Evolutionary conservation across 2,797 vertebrate species (phyloP), one percentile per base, ranked within the genome.

Genomic region (Enteromius unitaeniatus): DNA sequence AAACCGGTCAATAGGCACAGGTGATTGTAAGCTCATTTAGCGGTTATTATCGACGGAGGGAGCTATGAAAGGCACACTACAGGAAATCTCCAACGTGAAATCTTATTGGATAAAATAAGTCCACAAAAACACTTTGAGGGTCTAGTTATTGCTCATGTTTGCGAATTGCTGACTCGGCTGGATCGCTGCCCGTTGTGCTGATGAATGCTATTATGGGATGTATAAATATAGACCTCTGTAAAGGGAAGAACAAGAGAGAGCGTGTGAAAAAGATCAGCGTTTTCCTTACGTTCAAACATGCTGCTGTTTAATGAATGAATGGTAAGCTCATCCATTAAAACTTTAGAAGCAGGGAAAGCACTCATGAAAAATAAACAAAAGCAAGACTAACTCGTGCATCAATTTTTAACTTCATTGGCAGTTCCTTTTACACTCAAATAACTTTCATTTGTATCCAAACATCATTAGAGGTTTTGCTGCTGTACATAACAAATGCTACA

Each of bases 141-240:
- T 21, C 19, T 60, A 78, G 74, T 62, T 84, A 84, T 19, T 70
- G 82, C 75, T 78, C 28, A 70, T 49, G 40, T 78, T 72, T 72
- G 64, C 4, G 28, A 78, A 84, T 70, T 26, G 82, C 82, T 84
- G 82, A 84, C 64, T 78, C 6, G 19, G 75, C 65, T 84, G 75
- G 75, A 72, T 62, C 13, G 21, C 37, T 51, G 74, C 74, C 75
- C 70, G 75, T 19, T 47, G 65, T 40, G 82, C 75, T 78, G 82
- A 78, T 78, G 51, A 84, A 67, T 21, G 60, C 65, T 70, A 78
- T 84, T 72, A 84, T 72, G 74, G 53, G 65, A 78, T 84, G 51
- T 78, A 84, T 78, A 84, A 84, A 84, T 84, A 78, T 78, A 78
- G 82, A 84, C 78, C 82, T 47, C 51, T 84, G 51, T 70, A 62